Percentiles rank a stretch among this genome's conserved stretches.
phyloP scores from a whole-genome alignment of 2,797 vertebrate genomes.

The Xiphorhynchus erythropygius region DNA sequence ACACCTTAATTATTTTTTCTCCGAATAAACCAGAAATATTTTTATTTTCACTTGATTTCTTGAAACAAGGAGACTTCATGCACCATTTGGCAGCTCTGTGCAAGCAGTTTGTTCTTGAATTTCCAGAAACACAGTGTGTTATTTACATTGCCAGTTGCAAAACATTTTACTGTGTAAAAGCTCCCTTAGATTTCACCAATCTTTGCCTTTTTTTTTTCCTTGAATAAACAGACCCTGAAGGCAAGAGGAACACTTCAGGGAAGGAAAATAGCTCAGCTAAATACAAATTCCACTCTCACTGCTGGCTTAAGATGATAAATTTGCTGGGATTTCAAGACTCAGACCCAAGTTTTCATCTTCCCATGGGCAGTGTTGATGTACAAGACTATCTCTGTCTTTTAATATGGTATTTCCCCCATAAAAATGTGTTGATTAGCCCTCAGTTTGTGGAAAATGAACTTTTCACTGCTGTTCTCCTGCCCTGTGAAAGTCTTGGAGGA shows the following conservation, averaged over 20 bases:
- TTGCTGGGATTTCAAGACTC: background rate
- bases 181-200: conserved; percentile 16
- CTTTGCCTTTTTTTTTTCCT: background rate
- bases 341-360: background rate
- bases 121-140: background rate
- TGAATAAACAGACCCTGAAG: background rate
- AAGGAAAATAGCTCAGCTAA: background rate
- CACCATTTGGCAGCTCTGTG: background rate
- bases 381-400: background rate
- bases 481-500: background rate
- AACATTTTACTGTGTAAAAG: conserved; percentile 18
- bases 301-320: background rate
- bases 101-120: background rate
- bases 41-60: background rate
- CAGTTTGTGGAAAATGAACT: background rate
- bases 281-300: background rate
- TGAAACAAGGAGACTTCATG: background rate
- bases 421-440: background rate
- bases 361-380: background rate
- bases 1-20: background rate
- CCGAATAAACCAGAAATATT: background rate
- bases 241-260: background rate
- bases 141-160: conserved; percentile 45
- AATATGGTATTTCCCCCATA: fast-evolving
- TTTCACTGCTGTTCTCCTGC: background rate